Percentiles rank a stretch among this genome's conserved stretches.
These are phyloP conservation scores for Trinectes maculatus DNA, from an alignment of 2,113 vertebrate species.

Conservation along the genomic window DNA sequence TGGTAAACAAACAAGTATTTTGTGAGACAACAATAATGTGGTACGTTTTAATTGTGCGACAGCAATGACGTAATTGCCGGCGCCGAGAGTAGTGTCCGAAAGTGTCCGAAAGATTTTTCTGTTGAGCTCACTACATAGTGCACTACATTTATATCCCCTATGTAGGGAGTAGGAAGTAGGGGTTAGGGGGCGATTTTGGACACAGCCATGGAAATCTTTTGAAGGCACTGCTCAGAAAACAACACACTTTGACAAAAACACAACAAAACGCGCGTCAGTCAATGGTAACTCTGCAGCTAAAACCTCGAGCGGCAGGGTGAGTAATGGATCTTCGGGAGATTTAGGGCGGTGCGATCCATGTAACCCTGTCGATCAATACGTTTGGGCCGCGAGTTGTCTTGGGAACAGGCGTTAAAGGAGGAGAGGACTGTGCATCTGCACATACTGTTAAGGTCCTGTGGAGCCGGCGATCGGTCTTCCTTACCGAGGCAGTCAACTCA, in stretches of 20 bases:
- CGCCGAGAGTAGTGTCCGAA: too few relatives aligned
- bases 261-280: slow-evolving; percentile 8
- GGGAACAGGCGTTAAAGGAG: slow-evolving; percentile 20
- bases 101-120: too few relatives aligned
- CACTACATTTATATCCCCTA: too few relatives aligned
- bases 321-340: slow-evolving; percentile 35
- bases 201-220: too few relatives aligned
- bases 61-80: too few relatives aligned
- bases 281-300: slow-evolving; percentile 3
- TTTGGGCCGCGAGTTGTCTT: slow-evolving; percentile 23
- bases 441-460: slow-evolving; percentile 14
- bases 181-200: too few relatives aligned
- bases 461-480: slow-evolving; percentile 47
- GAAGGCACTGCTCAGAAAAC: too few relatives aligned
- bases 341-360: slow-evolving; percentile 25
- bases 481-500: slow-evolving; percentile 23
- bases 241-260: slow-evolving; percentile 3
- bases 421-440: slow-evolving; percentile 20
- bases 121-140: too few relatives aligned
- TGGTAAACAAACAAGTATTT: too few relatives aligned
- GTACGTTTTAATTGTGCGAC: too few relatives aligned
- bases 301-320: slow-evolving; percentile 15
- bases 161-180: too few relatives aligned
- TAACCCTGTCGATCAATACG: slow-evolving; percentile 42
- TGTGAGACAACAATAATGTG: too few relatives aligned